A percentile compares a stretch with the other conserved stretches of the same genome.
phyloP scores from a whole-genome alignment of 2,888 invertebrate genomes.

The Nezara viridula region DNA sequence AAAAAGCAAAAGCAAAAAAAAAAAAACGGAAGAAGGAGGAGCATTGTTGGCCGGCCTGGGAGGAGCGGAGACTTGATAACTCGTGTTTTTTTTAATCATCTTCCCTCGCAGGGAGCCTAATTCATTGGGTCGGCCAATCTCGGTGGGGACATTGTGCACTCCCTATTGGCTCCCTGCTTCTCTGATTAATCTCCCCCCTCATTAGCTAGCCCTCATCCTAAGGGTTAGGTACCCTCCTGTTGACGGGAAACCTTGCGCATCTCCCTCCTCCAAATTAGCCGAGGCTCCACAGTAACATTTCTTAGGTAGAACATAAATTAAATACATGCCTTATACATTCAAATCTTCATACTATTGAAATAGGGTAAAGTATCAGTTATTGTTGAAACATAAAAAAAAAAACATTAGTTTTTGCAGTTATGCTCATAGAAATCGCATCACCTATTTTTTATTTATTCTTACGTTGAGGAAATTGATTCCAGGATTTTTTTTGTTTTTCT shows the following conservation, averaged over 20 bases:
- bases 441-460: no score
- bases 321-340: neutral
- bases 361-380: no score
- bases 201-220: constrained; percentile 29
- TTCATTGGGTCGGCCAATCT: constrained; percentile 53
- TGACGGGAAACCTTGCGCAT: neutral
- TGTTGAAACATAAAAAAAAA: no score
- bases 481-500: no score
- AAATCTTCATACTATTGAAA: no score
- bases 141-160: constrained; percentile 40
- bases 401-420: no score
- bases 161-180: neutral
- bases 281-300: neutral
- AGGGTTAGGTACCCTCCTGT: neutral
- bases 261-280: neutral
- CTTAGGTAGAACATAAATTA: neutral
- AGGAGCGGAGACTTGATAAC: constrained; percentile 54
- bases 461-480: no score
- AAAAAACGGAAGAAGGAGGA: constrained; percentile 56
- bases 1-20: constrained; percentile 53
- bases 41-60: constrained; percentile 56
- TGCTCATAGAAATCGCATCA: no score
- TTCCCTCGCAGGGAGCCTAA: constrained; percentile 49
- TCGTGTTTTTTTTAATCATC: constrained; percentile 59
- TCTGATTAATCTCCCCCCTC: constrained; percentile 37